phyloP scores from a whole-genome alignment of 2,888 invertebrate genomes.

The Agonum fuliginosum region DNA sequence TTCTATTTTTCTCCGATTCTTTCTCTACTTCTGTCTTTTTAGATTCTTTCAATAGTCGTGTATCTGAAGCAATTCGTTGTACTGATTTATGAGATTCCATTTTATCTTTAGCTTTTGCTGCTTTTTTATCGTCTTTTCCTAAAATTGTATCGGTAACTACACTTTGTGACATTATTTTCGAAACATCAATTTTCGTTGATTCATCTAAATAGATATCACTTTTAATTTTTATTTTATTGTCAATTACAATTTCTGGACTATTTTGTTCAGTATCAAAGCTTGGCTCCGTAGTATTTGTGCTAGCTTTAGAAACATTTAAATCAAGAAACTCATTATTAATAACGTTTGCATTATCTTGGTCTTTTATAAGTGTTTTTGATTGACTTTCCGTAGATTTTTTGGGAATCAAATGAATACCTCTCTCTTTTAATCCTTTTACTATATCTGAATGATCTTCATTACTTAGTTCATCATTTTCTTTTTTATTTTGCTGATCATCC shows the following conservation, averaged over 20 bases:
- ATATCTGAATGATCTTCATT: slow-evolving; percentile 65
- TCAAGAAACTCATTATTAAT: background rate
- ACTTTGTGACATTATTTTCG: slow-evolving; percentile 35
- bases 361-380: background rate
- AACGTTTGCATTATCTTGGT: slow-evolving; percentile 11
- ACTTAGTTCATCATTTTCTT: background rate
- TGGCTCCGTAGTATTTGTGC: background rate
- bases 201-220: slow-evolving; percentile 38
- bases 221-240: slow-evolving; percentile 42
- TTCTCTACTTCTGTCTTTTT: background rate
- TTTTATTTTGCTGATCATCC: too few species aligned
- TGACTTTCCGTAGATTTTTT: slow-evolving; percentile 62
- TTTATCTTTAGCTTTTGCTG: background rate
- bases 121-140: slow-evolving; percentile 7
- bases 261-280: slow-evolving; percentile 17
- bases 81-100: background rate
- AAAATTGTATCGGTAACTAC: slow-evolving; percentile 28
- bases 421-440: slow-evolving; percentile 68
- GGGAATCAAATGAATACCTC: slow-evolving; percentile 69
- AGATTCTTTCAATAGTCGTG: background rate
- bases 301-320: background rate
- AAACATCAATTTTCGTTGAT: slow-evolving; percentile 42
- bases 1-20: background rate
- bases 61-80: too few species aligned
- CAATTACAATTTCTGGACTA: slow-evolving; percentile 20